Evolutionary conservation across 2,888 invertebrate species (phyloP), one percentile per base, ranked within the genome.

Genomic region (Ellobium chinense): DNA sequence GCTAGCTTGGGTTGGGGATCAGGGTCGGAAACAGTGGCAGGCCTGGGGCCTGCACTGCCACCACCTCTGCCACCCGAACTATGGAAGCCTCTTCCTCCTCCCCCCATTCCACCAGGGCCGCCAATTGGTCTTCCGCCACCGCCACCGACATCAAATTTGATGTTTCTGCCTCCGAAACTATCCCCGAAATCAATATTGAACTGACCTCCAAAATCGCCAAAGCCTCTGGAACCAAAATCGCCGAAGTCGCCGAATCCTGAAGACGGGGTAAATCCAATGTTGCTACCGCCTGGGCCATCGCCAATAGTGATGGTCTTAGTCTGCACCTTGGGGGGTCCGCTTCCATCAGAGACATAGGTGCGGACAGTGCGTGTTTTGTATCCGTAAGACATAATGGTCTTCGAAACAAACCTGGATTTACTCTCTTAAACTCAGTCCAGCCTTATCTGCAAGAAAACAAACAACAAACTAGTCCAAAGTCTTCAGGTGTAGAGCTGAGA

Each of bases 221-320:
- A 73, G 2, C 85, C 83, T 18, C 72, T 74, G 14, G 83, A 82
- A 2, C 80, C 76, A 29, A 80, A 78, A 66, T 81, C 77, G 31
- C 78, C 37, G n/a, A 72, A 68, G 21, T 78, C 83, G 3, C 63
- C 75, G 36, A 85, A 84, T 2, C 66, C 83, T n/a, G 84, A 82
- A 14, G 78, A 65, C 14, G 84, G 74, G 7, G 77, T 77, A 46
- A 78, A 83, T 36, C 81, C 83, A 46, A 85, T 66, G 73, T 24
- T 83, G 18, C 80, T 66, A 3, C 83, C 82, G 29, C 85, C 85
- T 37, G 82, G 83, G 56, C 86, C 87, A 31, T 84, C 87, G 9
- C 88, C 90, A 73, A 87, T 85, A 9, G 85, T 84, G 80, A 84
- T 87, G 14, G 89, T 89, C 76, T 86, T 88, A 39, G 89, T 88